Evolutionary conservation across 2,888 invertebrate species (phyloP), one percentile per base, ranked within the genome.

Genomic region (Dascillus cervinus): DNA sequence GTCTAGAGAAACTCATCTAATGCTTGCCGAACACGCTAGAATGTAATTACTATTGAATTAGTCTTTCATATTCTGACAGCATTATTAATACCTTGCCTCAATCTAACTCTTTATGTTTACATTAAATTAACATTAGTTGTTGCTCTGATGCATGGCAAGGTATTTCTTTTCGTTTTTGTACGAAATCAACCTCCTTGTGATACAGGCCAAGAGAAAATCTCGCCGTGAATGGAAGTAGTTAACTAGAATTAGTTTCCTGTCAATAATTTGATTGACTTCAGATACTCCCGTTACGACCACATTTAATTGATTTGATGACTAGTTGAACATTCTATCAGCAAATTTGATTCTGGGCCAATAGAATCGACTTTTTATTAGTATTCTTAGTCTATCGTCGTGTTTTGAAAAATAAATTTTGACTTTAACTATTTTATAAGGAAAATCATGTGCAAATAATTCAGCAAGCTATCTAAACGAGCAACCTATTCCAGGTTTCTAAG

Each of bases 31-130:
- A 52, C 60, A 60, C 58, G 60, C 60, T 46, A 60, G 51, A 53
- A 37, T 39, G 57, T 53, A 58, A 58, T 60, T 60, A 60, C 50
- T 47, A 52, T 56, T 51, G 53, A 55, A 57, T 55, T 57, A 56
- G 48, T 51, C 54, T 50, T 51, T 49, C 49, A 48, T 46, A 46
- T 44, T 43, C 51, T 55, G 55, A 57, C 57, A 53, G 55, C 41
- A 53, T 55, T 55, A 56, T 57, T 56, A 55, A 57, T 57, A 51
- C 39, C 39, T 41, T 37, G 47, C 47, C 40, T 43, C 35, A 41
- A 46, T 44, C 44, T 22, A 40, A 41, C 47, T 46, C 46, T 50
- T 49, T 49, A 52, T 52, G 51, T 54, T 54, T 52, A 50, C 52
- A 51, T 54, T 52, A 52, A 49, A 51, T 50, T 49, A 52, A 47